These are phyloP conservation scores for Chaetura pelagica DNA, from an alignment of 2,113 vertebrate species.

Conservation along the genomic window DNA sequence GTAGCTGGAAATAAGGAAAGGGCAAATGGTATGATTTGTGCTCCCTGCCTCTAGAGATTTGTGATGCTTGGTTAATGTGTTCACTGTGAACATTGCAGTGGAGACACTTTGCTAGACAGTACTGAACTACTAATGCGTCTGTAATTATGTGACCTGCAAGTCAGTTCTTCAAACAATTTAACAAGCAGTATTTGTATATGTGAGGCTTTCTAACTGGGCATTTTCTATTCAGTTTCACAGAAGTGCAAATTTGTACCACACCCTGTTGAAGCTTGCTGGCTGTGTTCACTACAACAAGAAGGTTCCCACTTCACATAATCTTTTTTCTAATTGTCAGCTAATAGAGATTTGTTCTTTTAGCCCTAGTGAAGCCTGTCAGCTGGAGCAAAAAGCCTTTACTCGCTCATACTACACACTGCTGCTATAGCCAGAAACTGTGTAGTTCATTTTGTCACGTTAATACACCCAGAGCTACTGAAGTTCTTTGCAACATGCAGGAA, in stretches of 20 bases:
- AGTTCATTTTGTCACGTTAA: neutral
- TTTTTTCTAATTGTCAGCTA: neutral
- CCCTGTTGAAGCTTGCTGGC: neutral
- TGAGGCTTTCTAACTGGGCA: neutral
- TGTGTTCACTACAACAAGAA: neutral
- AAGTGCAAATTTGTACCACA: neutral
- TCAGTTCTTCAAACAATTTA: neutral
- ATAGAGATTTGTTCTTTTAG: neutral
- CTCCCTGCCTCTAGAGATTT: neutral
- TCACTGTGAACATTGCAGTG: neutral
- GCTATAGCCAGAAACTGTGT: neutral
- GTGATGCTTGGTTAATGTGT: neutral
- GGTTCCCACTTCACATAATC: neutral
- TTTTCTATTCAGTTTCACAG: neutral
- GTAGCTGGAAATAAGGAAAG: neutral
- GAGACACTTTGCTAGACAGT: neutral
- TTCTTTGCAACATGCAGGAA: neutral
- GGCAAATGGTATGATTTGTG: neutral
- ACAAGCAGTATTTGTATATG: neutral
- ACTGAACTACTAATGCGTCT: neutral
- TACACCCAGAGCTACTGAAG: neutral
- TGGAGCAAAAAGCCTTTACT: neutral
- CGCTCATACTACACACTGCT: neutral
- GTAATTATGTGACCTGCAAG: neutral
- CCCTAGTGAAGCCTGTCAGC: neutral